Evolutionary conservation across 64 coral and sea anemone species (phyloP), one percentile per base, ranked within the genome.

Genomic region (Orbicella faveolata): DNA sequence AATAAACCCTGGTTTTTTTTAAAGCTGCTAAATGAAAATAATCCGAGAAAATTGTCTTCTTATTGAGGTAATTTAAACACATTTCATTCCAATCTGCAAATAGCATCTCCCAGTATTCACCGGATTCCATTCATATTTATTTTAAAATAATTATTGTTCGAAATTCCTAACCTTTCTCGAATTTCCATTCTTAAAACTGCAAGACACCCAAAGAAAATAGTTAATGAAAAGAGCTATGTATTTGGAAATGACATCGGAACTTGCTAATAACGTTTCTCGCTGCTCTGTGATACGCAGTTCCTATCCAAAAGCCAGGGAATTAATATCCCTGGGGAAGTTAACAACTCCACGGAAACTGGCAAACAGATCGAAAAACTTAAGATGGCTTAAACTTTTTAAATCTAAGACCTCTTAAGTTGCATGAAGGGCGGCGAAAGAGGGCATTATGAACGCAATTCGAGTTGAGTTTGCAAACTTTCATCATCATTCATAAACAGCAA

Each of bases 71-170:
- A 79, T 79, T 79, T 79, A 59, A 52, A 34, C 11, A 79, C 25
- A 52, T 85, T 26, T n/a, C 21, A 39, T 69, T 52, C 12, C 82
- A 36, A 52, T 72, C 82, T 85, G 82, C 65, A 85, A 70, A 85
- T 72, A 52, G 52, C 52, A 72, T 72, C 82, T 52, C 64, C 19
- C 52, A 70, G 20, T 83, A 66, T 84, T 84, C 19, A 73, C 18
- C 26, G 23, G 41, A 85, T 85, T 72, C 82, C 65, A 21, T 15
- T 73, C 82, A 73, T 73, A 72, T 72, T 52, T 54, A 57, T 33
- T 52, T 78, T 52, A 34, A 23, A 78, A 48, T 48, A 48, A 48
- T 48, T 48, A 78, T 78, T 48, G 36, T 52, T 78, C 21, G 41
- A 52, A 78, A 78, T 78, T 78, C 36, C 3, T n/a, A 52, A 15